Conservation (phyloP, 2,888 invertebrate species). For the Ypsolopha sequella region DNA sequence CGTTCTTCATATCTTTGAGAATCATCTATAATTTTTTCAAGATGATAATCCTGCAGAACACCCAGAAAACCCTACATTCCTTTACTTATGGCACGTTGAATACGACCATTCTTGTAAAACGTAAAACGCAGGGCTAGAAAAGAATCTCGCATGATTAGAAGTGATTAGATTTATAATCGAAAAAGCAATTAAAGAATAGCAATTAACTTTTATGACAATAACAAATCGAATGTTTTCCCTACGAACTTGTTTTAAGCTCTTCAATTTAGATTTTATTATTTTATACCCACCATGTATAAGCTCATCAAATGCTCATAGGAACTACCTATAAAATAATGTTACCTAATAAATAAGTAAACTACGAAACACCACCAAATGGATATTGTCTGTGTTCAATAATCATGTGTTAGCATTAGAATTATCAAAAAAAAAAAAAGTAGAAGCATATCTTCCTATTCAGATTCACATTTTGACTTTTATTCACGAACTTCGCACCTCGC, state of each 20-base stretch:
- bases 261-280: background rate
- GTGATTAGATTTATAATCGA: background rate
- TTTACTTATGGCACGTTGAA: too few species aligned
- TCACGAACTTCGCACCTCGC: conserved; percentile 24
- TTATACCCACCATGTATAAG: background rate
- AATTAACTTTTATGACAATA: conserved; percentile 1
- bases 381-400: conserved; percentile 53
- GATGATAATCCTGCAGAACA: too few species aligned
- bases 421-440: conserved; percentile 6
- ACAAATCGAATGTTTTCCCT: background rate
- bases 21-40: too few species aligned
- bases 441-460: conserved; percentile 1
- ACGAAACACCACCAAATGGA: conserved; percentile 52
- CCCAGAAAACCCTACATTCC: too few species aligned
- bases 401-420: conserved; percentile 8
- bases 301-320: conserved; percentile 12
- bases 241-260: background rate
- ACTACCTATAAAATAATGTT: conserved; percentile 17
- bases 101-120: too few species aligned
- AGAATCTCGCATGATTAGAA: background rate
- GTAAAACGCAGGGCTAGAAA: too few species aligned
- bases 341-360: conserved; percentile 19
- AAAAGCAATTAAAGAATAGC: background rate
- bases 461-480: background rate
- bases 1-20: background rate